These are phyloP conservation scores for Linurgus olivaceus DNA, from an alignment of 2,797 vertebrate species.

Conservation along the genomic window DNA sequence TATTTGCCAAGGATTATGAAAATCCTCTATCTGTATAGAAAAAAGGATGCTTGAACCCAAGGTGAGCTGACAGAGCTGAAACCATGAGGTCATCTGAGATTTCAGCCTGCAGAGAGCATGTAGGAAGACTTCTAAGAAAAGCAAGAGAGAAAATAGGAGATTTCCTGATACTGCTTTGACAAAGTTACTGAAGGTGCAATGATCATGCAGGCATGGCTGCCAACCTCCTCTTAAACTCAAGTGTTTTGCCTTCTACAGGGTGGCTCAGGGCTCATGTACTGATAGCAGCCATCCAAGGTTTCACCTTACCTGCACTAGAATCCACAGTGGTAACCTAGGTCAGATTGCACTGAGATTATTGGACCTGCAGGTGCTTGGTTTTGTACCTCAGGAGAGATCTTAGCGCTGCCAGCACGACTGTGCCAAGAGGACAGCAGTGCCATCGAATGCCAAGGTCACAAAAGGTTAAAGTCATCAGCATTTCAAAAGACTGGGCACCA, in stretches of 20 bases:
- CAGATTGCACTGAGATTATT: background rate
- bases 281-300: background rate
- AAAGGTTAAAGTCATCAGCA: background rate
- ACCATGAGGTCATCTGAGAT: background rate
- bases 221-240: background rate
- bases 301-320: background rate
- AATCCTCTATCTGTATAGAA: background rate
- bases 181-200: background rate
- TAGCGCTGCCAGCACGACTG: background rate
- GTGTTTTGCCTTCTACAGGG: background rate
- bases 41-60: background rate
- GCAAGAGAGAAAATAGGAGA: background rate
- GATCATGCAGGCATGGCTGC: background rate
- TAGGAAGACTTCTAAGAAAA: background rate
- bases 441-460: background rate
- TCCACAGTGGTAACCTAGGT: background rate
- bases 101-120: background rate
- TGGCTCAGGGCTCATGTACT: accelerated
- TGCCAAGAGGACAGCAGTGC: background rate
- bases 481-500: background rate
- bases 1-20: background rate
- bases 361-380: background rate
- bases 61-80: background rate
- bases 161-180: background rate
- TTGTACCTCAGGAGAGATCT: background rate